Base-by-base conservation (phyloP, 2,113 vertebrate species). In the Petroica traversi region DNA sequence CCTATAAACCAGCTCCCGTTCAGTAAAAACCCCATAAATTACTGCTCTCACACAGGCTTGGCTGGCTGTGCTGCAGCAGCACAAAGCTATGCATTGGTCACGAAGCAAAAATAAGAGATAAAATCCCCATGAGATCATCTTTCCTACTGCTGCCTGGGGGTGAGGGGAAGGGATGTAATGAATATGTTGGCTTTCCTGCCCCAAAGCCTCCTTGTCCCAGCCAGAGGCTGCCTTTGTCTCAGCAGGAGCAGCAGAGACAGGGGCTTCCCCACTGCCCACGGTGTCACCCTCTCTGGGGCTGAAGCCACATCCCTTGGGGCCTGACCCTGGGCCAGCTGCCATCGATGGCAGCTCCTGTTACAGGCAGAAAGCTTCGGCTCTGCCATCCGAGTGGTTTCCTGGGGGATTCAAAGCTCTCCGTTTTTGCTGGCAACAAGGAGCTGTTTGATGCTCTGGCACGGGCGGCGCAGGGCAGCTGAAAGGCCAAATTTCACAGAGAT, bases 121-220 rank as follows among this genome's bases (percentile, higher is more conserved):
- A 91, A 93, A 77, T 36, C 58, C 69, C 86, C 54, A 95, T 97
- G 95, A 97, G 88, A 91, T 96, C 96, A 97, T 96, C 38, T 63
- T 91, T 93, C 77, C 66, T 72, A 31, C 61, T 52, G 12, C 55
- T 55, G 92, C 61, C 85, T 74, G 0, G 0, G 87, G 87, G 68
- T 16, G 1, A 90, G 76, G 68, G 79, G 59, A 79, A 89, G 41
- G 77, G 84, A 88, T 49, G 10, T 15, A 18, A 76, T 83, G 64
- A 80, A 85, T 77, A 38, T 28, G 9, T 66, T 68, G 59, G 83
- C 0, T 18, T 74, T 90, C 49, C 48, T 85, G 46, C 83, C 93
- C 90, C 64, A 80, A 81, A 88, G 90, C 72, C 68, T 64, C 73
- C 80, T 95, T 89, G 89, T 88, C 64, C 36, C 40, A 31, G 40